Evolutionary conservation across 1,140 invertebrate species (phyloP).

Genomic region (Lutraria rhynchaena): DNA sequence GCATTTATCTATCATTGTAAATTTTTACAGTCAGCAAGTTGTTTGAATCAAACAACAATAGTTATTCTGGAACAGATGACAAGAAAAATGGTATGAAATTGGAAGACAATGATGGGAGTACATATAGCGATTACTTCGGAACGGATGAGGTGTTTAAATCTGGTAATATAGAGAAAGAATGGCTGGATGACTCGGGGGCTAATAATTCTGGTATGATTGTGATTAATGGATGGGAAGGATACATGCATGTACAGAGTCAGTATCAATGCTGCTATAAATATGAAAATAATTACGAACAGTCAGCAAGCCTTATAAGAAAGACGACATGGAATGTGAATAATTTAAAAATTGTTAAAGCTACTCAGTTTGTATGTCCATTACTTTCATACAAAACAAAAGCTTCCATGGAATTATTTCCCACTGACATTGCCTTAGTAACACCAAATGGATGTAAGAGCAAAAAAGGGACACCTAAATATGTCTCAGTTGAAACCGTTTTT

Average conservation of each 20-base stretch:
- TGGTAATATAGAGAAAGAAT: neutral
- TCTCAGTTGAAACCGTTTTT: neutral
- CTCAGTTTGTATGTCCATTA: conserved; percentile 35
- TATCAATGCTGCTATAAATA: conserved; percentile 27
- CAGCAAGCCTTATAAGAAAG: neutral
- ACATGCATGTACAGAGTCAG: neutral
- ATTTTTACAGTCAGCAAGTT: too few species aligned
- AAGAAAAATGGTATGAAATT: too few species aligned
- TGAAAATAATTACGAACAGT: neutral
- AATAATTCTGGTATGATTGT: neutral
- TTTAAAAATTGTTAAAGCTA: conserved; percentile 23
- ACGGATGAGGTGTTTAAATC: too few species aligned
- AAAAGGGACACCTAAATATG: neutral
- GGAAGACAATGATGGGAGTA: too few species aligned
- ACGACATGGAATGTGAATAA: conserved; percentile 2
- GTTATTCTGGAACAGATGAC: too few species aligned
- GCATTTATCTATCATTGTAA: too few species aligned
- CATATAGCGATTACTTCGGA: too few species aligned
- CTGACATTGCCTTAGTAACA: neutral
- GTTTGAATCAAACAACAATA: too few species aligned
- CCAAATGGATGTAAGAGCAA: neutral
- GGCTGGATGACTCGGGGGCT: neutral
- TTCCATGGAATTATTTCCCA: neutral
- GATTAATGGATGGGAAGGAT: conserved; percentile 7
- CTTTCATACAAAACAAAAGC: neutral